These are phyloP conservation scores for Elegia similella DNA, from an alignment of 2,888 invertebrate genomes.

Conservation along the genomic window DNA sequence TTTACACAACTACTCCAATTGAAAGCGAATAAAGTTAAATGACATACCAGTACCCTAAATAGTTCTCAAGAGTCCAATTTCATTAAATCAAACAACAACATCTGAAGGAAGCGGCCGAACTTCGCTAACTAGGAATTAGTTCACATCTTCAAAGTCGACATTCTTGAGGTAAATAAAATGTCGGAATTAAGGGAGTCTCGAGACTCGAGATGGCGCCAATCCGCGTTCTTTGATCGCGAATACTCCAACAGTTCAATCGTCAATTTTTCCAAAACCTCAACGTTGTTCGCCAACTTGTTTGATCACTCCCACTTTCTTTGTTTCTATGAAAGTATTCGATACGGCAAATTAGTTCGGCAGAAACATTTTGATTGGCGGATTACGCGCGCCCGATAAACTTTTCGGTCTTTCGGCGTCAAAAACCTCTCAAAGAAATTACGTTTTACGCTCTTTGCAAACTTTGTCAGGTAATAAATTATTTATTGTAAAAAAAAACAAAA, in stretches of 20 bases:
- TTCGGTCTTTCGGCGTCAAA: slow-evolving; percentile 37
- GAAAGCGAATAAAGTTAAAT: slow-evolving; percentile 32
- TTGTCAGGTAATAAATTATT: slow-evolving; percentile 26
- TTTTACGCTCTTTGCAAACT: slow-evolving; percentile 19
- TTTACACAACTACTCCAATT: background rate
- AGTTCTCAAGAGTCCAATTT: slow-evolving; percentile 57
- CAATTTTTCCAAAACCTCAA: slow-evolving; percentile 54
- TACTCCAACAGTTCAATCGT: slow-evolving; percentile 54
- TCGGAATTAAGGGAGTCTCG: slow-evolving; percentile 46
- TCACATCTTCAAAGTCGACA: slow-evolving; percentile 66
- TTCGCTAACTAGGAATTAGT: slow-evolving; percentile 67
- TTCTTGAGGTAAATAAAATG: slow-evolving; percentile 70
- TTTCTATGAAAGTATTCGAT: slow-evolving; percentile 45
- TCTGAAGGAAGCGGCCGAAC: slow-evolving; percentile 47
- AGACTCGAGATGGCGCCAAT: slow-evolving; percentile 43
- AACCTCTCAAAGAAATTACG: slow-evolving; percentile 43
- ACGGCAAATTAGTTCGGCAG: slow-evolving; percentile 49
- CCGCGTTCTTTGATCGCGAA: slow-evolving; percentile 61
- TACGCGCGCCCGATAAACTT: slow-evolving; percentile 42
- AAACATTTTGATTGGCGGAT: slow-evolving; percentile 42
- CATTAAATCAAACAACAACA: slow-evolving; percentile 58
- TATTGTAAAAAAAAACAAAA: slow-evolving; percentile 24
- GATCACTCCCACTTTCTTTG: slow-evolving; percentile 51
- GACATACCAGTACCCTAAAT: slow-evolving; percentile 44
- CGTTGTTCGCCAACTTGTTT: slow-evolving; percentile 52